Percentiles rank a stretch among this genome's conserved stretches.
Evolutionary conservation across 2,797 vertebrate genomes (phyloP).

Genomic region (Danio tinwini): DNA sequence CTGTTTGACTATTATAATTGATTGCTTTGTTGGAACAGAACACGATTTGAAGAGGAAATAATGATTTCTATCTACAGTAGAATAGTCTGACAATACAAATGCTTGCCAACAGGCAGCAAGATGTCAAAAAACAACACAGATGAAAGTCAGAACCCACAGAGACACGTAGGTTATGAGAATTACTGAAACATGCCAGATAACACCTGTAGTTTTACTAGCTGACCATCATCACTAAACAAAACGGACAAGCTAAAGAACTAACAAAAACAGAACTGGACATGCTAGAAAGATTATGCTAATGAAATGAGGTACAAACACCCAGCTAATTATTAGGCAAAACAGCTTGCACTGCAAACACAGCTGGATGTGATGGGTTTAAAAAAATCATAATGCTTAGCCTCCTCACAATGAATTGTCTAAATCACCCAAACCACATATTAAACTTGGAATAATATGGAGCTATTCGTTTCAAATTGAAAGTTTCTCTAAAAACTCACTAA

Average conservation of each 20-base stretch:
- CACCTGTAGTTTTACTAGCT: conserved; percentile 19
- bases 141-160: conserved; percentile 14
- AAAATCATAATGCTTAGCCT: conserved; percentile 18
- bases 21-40: neutral
- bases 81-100: neutral
- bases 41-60: neutral
- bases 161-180: neutral
- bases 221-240: conserved; percentile 24
- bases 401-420: conserved; percentile 19
- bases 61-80: neutral
- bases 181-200: neutral
- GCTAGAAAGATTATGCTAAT: conserved; percentile 32
- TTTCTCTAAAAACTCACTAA: conserved; percentile 37
- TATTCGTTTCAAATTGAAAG: conserved; percentile 18
- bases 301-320: conserved; percentile 30
- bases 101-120: neutral
- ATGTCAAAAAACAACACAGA: neutral
- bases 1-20: neutral
- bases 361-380: conserved; percentile 15
- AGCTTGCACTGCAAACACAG: conserved; percentile 42
- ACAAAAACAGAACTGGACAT: conserved; percentile 33
- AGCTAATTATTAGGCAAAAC: conserved; percentile 24
- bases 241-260: conserved; percentile 24
- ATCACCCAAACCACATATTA: conserved; percentile 33
- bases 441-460: conserved; percentile 12